Conservation (phyloP, 2,888 invertebrate genomes). For the Lochmaea capreae region DNA sequence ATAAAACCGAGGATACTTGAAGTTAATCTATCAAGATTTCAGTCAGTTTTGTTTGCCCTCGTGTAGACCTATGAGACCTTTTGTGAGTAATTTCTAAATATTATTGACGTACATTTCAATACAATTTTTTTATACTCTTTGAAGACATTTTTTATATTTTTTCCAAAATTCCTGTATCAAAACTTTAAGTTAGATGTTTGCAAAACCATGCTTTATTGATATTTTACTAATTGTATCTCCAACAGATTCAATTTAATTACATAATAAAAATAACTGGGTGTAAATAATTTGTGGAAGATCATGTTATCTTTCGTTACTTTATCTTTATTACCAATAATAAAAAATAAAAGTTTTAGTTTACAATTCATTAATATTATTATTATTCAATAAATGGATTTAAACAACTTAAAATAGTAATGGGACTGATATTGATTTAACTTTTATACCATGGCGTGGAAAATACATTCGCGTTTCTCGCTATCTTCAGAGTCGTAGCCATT, state of each 20-base stretch:
- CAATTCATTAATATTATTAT: background rate
- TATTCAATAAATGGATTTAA: no score
- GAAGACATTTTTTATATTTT: background rate
- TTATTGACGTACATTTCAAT: background rate
- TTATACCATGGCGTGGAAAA: background rate
- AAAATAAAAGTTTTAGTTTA: background rate
- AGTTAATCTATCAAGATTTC: slow-evolving; percentile 12
- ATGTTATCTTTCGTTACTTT: background rate
- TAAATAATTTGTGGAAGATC: background rate
- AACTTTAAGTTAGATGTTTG: no score
- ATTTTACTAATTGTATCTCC: no score
- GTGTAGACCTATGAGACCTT: background rate
- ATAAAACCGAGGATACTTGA: slow-evolving; percentile 17
- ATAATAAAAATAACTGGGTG: background rate
- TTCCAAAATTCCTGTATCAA: no score
- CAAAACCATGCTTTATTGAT: no score
- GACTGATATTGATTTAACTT: background rate
- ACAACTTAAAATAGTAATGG: background rate
- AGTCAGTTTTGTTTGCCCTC: background rate
- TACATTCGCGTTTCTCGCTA: no score
- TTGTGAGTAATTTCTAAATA: slow-evolving; percentile 12
- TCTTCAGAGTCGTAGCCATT: no score
- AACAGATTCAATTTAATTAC: background rate
- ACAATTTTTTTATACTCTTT: background rate
- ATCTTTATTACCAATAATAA: slow-evolving; percentile 1